Evolutionary conservation across 2,113 vertebrate genomes (phyloP).

Genomic region (Tyto alba): DNA sequence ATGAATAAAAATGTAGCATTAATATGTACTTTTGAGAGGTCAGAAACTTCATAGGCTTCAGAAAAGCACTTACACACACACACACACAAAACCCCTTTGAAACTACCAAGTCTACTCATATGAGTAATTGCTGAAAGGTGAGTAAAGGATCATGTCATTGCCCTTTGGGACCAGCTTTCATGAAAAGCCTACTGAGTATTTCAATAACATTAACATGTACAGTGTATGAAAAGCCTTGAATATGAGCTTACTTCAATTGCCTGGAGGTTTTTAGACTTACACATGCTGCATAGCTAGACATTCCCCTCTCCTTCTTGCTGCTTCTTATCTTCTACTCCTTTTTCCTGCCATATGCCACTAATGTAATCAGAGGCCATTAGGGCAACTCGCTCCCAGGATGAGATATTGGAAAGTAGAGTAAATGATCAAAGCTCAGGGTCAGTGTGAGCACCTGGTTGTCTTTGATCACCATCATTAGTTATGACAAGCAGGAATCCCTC

Average conservation of each 20-base stretch:
- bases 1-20: not conserved
- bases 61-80: not conserved
- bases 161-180: not conserved
- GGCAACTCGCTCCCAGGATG: conserved; percentile 13
- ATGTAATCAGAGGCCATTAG: conserved; percentile 26
- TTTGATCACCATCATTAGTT: conserved; percentile 59
- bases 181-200: not conserved
- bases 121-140: not conserved
- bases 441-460: conserved; percentile 4
- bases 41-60: not conserved
- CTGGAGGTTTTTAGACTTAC: not conserved
- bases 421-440: conserved; percentile 50
- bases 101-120: not conserved
- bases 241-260: not conserved
- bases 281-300: not conserved
- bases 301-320: not conserved
- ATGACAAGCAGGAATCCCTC: conserved; percentile 45
- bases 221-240: not conserved
- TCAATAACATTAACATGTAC: conserved; percentile 18
- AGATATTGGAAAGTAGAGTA: conserved; percentile 19
- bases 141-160: not conserved
- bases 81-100: not conserved
- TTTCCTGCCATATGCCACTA: conserved; percentile 14
- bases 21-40: not conserved
- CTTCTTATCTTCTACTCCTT: conserved; percentile 18